phyloP scores from a whole-genome alignment of 2,888 invertebrate genomes.

The Liodrosophila aerea region DNA sequence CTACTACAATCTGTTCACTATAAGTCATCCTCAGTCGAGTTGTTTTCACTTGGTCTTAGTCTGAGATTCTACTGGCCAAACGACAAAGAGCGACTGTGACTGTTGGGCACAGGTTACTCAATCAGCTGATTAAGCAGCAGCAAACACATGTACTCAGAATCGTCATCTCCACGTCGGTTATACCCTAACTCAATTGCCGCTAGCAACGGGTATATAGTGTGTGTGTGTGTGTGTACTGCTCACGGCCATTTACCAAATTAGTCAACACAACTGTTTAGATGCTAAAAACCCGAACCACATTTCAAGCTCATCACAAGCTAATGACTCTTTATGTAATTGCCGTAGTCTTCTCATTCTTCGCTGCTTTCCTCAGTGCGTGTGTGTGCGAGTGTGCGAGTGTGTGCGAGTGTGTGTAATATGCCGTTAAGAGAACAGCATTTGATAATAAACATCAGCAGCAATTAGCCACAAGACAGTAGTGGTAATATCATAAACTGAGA shows the following conservation, averaged over 20 bases:
- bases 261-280: background rate
- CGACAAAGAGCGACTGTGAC: too few species aligned
- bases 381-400: background rate
- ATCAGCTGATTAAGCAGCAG: too few species aligned
- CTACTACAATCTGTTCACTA: too few species aligned
- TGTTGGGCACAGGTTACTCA: too few species aligned
- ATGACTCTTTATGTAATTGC: conserved; percentile 21
- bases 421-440: conserved; percentile 37
- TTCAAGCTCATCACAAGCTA: background rate
- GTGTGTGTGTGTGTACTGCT: too few species aligned
- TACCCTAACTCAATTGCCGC: too few species aligned
- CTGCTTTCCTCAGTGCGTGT: background rate
- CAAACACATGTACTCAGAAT: too few species aligned
- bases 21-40: too few species aligned
- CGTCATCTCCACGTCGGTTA: too few species aligned
- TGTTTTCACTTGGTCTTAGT: too few species aligned
- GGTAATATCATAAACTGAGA: conserved; percentile 19
- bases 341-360: background rate
- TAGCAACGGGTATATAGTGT: too few species aligned
- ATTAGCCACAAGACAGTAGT: conserved; percentile 35
- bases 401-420: background rate
- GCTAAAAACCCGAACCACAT: conserved; percentile 1
- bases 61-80: too few species aligned
- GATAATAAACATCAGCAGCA: conserved; percentile 33
- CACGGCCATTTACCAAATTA: background rate